Percentiles rank a stretch among this genome's conserved stretches.
Evolutionary conservation across 1,140 invertebrate genomes (phyloP).

Genomic region (Metaphire vulgaris): DNA sequence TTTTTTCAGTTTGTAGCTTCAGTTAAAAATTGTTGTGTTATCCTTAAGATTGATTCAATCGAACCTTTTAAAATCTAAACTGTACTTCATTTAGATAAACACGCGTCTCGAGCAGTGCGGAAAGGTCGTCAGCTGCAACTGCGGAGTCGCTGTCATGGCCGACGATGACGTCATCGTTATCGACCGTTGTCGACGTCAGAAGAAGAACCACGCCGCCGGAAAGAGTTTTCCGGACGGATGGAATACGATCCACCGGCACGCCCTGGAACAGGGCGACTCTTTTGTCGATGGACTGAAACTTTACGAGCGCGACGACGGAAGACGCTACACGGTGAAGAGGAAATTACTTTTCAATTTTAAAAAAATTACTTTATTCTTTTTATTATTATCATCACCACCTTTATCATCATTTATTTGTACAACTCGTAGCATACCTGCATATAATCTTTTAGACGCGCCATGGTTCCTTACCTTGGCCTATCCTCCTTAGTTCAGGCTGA

Average conservation of each 20-base stretch:
- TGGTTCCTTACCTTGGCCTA: no score
- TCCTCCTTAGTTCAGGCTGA: no score
- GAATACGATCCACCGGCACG: slow-evolving; percentile 24
- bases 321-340: slow-evolving; percentile 18
- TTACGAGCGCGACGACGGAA: slow-evolving; percentile 21
- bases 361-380: not conserved
- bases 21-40: slow-evolving; percentile 35
- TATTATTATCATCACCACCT: not conserved
- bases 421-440: not conserved
- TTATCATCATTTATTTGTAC: not conserved
- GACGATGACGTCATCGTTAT: slow-evolving; percentile 48
- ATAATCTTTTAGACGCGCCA: no score
- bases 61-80: no score
- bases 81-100: no score
- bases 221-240: slow-evolving; percentile 26
- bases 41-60: slow-evolving; percentile 30
- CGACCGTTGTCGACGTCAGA: slow-evolving; percentile 35
- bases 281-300: slow-evolving; percentile 23
- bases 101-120: slow-evolving; percentile 20
- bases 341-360: not conserved
- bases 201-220: slow-evolving; percentile 19
- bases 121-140: slow-evolving; percentile 39
- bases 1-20: no score
- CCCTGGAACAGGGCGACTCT: slow-evolving; percentile 22
- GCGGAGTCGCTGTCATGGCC: slow-evolving; percentile 44